Evolutionary conservation across 1,140 invertebrate species (phyloP).

Genomic region (Apis florea): DNA sequence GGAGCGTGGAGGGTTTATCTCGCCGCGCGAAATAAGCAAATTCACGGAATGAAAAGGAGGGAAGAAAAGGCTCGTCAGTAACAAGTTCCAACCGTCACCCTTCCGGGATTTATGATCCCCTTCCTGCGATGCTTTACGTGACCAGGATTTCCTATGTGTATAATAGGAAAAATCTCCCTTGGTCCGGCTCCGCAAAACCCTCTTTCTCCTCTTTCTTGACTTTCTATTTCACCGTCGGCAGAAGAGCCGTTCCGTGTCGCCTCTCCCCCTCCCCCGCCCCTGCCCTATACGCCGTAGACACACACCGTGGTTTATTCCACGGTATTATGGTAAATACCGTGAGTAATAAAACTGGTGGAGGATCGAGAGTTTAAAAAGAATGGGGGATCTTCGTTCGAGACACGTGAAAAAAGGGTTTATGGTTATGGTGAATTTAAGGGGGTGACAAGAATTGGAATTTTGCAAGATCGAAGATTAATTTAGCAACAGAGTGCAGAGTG

Average conservation of each 20-base stretch:
- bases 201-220: not conserved
- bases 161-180: slow-evolving; percentile 47
- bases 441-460: too few relatives aligned
- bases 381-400: too few relatives aligned
- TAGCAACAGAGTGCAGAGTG: too few relatives aligned
- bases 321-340: slow-evolving; percentile 40
- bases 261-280: not conserved
- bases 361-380: not conserved
- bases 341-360: not conserved
- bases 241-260: slow-evolving; percentile 30
- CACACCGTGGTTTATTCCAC: not conserved
- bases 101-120: slow-evolving; percentile 72
- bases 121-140: slow-evolving; percentile 72
- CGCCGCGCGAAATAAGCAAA: slow-evolving; percentile 25
- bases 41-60: slow-evolving; percentile 35
- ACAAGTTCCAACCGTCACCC: slow-evolving; percentile 67
- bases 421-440: too few relatives aligned
- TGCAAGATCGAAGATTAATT: too few relatives aligned
- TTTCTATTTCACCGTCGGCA: not conserved
- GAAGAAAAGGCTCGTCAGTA: slow-evolving; percentile 65
- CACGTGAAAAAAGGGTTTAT: too few relatives aligned
- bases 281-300: not conserved
- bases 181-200: not conserved
- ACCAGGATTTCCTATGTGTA: slow-evolving; percentile 66
- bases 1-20: not conserved